Conservation (phyloP, 2,888 invertebrate species). For the Cyclophora punctaria region DNA sequence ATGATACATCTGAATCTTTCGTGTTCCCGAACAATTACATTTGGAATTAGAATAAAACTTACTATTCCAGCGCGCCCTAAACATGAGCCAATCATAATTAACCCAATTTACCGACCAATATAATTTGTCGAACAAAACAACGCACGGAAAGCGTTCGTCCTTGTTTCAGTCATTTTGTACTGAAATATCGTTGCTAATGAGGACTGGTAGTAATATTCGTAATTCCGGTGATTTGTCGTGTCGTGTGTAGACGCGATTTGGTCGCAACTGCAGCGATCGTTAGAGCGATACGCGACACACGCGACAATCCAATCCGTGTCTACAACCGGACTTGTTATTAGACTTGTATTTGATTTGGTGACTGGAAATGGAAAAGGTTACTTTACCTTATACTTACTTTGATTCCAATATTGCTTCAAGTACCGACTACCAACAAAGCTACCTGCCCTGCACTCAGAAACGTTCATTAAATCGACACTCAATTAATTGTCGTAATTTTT, state of each 20-base stretch:
- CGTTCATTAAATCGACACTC: too few species aligned
- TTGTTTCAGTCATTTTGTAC: slow-evolving; percentile 31
- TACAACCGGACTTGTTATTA: neutral
- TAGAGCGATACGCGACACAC: neutral
- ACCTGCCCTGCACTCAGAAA: too few species aligned
- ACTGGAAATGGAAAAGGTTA: too few species aligned
- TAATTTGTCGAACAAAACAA: neutral
- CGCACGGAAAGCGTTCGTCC: slow-evolving; percentile 16
- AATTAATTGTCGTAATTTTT: too few species aligned
- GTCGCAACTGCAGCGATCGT: neutral
- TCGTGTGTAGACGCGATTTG: slow-evolving; percentile 10
- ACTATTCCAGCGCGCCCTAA: neutral
- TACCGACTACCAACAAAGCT: too few species aligned
- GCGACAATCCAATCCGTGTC: neutral
- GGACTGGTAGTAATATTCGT: slow-evolving; percentile 31
- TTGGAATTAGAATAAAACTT: too few species aligned
- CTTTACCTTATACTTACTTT: too few species aligned
- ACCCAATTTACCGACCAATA: neutral
- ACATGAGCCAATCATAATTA: neutral
- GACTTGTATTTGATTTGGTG: too few species aligned
- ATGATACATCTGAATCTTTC: too few species aligned
- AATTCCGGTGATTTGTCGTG: slow-evolving; percentile 57
- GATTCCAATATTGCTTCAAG: too few species aligned
- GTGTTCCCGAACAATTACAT: too few species aligned
- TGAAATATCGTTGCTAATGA: slow-evolving; percentile 56